phyloP scores from a whole-genome alignment of 2,797 vertebrate species.

The Coregonus sp. region DNA sequence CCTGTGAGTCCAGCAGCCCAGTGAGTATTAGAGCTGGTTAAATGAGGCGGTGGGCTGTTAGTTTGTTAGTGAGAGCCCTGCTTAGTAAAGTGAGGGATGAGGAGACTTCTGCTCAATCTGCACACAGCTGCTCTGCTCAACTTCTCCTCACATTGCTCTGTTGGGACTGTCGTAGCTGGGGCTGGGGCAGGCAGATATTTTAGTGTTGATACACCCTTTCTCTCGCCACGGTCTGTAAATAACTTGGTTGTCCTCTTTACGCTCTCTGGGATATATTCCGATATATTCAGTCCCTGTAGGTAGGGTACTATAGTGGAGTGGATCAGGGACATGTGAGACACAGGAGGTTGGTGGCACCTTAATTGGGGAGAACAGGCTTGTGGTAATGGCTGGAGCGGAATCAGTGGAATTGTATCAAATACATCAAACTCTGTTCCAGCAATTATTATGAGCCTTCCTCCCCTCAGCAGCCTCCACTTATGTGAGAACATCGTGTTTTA shows the following conservation, averaged over 20 bases:
- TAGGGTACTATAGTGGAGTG: background rate
- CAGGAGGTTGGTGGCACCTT: too few relatives aligned
- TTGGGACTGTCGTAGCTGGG: conserved; percentile 38
- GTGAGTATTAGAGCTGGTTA: conserved; percentile 25
- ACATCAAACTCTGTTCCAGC: too few relatives aligned
- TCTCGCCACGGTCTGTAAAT: conserved; percentile 49
- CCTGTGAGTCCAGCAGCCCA: conserved; percentile 7
- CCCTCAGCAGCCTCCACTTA: too few relatives aligned
- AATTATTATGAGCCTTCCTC: too few relatives aligned
- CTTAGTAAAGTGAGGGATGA: conserved; percentile 45
- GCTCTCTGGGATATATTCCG: background rate
- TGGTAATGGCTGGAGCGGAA: too few relatives aligned
- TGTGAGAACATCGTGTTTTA: background rate
- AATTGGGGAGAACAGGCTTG: too few relatives aligned
- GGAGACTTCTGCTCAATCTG: conserved; percentile 49
- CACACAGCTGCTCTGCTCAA: conserved; percentile 55
- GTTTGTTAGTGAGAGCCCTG: conserved; percentile 32
- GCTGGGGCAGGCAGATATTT: conserved; percentile 1
- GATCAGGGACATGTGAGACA: background rate
- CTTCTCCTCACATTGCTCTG: conserved; percentile 37
- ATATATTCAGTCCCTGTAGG: background rate
- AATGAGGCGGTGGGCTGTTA: conserved; percentile 51
- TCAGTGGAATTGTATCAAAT: too few relatives aligned
- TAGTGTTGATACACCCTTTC: conserved; percentile 54
- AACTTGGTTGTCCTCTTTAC: conserved; percentile 29